Evolutionary conservation across 1,140 invertebrate species (phyloP), one percentile per base, ranked within the genome.

Genomic region (Leptopilina boulardi): DNA sequence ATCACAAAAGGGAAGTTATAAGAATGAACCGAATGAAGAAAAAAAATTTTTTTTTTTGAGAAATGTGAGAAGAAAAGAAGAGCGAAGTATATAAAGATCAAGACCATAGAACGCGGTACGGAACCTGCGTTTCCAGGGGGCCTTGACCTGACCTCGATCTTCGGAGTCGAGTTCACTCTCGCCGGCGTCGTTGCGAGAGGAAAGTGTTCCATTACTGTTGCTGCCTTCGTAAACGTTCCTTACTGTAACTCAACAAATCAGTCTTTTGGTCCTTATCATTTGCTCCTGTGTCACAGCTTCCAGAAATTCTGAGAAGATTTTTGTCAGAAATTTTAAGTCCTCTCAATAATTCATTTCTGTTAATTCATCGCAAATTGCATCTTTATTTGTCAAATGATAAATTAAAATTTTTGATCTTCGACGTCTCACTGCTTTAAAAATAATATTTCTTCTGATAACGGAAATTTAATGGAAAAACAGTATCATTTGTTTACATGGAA

Each of bases 131-230:
- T 83, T 73, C 84, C 78, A 86, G 88, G 86, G 89, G 89, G 90
- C 90, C 90, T 91, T 91, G 90, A 91, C 90, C 89, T 91, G 90
- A 89, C 90, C 90, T 91, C 90, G 89, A 91, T 91, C 89, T 80
- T 89, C 81, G 75, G 73, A 83, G 80, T 79, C 86, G 85, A 91
- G 90, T 91, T 91, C 90, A 91, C 90, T 91, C 90, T 91, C 90
- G 85, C 90, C 90, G 86, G 80, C 87, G 85, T 87, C 86, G 86
- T 78, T 83, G 34, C 34, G 83, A 87, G 90, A 91, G 85, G 90
- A 91, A 91, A 91, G 90, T 91, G 90, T 90, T 91, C 90, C 88
- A 87, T 87, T 88, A 89, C 81, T 80, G 76, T 77, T 72, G 73
- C 42, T 75, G 71, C 34, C 74, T 74, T 66, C 11, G 21, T 13